Evolutionary conservation across 1,140 invertebrate species (phyloP).

Genomic region (Bombus vancouverensis): DNA sequence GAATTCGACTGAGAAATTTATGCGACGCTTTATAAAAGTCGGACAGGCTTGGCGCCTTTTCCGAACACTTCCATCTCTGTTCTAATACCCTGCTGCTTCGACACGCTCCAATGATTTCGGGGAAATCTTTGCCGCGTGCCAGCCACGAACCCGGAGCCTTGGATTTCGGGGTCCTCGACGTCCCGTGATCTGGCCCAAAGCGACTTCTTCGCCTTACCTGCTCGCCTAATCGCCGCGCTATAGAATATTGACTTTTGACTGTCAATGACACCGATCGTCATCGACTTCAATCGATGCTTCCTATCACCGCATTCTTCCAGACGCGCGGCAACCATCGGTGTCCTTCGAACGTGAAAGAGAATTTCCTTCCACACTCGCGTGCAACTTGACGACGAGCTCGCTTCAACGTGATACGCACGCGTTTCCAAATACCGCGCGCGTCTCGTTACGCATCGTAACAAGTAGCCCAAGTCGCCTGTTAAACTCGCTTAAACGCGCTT

Average conservation of each 20-base stretch:
- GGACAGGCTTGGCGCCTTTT: constrained; percentile 28
- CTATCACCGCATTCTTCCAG: not conserved
- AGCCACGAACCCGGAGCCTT: not conserved
- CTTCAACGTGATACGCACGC: too few relatives aligned
- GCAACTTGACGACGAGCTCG: too few relatives aligned
- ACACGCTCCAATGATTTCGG: constrained; percentile 64
- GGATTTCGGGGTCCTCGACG: constrained; percentile 20
- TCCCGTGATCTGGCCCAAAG: not conserved
- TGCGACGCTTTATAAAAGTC: not conserved
- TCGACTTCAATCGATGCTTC: constrained; percentile 20
- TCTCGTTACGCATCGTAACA: not conserved
- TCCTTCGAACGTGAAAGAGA: not conserved
- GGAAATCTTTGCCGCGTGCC: constrained; percentile 32
- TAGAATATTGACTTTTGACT: constrained; percentile 59
- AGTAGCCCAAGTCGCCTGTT: too few relatives aligned
- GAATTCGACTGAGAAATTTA: not conserved
- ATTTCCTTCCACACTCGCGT: too few relatives aligned
- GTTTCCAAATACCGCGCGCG: not conserved
- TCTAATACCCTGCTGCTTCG: constrained; percentile 60
- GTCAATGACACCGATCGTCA: constrained; percentile 48
- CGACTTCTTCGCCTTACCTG: not conserved
- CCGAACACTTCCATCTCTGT: constrained; percentile 48
- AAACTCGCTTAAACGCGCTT: not conserved
- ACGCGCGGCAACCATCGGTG: accelerated
- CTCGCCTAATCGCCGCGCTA: constrained; percentile 32